A percentile compares a stretch with the other conserved stretches of the same genome.
These are phyloP conservation scores for Lagorchestes hirsutus DNA, from an alignment of 2,797 vertebrate species.

Conservation along the genomic window DNA sequence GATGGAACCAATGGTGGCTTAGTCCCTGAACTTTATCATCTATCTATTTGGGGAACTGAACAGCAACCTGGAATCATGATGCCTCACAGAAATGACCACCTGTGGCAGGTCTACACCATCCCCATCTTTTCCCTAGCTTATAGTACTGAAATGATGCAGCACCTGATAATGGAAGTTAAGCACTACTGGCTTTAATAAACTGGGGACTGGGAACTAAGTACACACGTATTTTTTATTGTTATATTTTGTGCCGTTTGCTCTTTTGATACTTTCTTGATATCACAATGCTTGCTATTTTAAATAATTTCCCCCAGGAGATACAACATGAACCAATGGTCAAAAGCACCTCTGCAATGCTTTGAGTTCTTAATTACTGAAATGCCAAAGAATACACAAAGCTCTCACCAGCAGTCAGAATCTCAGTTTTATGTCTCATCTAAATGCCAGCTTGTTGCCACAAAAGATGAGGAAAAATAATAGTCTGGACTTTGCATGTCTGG, in stretches of 20 bases:
- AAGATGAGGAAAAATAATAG: not conserved
- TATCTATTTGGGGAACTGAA: not conserved
- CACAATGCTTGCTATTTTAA: not conserved
- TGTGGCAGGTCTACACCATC: not conserved
- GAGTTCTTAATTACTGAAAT: conserved; percentile 18
- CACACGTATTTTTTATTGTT: not conserved
- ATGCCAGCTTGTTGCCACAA: conserved; percentile 7
- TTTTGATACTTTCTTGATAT: not conserved
- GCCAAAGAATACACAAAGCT: not conserved
- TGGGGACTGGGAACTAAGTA: not conserved
- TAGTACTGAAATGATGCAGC: not conserved
- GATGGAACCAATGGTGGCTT: not conserved
- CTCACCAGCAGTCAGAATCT: conserved; percentile 46
- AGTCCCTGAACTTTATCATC: not conserved
- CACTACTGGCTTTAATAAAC: not conserved
- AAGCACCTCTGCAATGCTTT: not conserved
- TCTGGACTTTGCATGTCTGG: not conserved
- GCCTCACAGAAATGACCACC: not conserved
- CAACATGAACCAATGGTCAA: not conserved
- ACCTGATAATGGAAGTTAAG: not conserved
- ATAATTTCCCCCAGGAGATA: conserved; percentile 5
- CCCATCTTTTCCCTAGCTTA: not conserved
- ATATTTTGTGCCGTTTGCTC: not conserved
- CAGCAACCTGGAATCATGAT: not conserved
- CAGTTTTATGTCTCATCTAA: conserved; percentile 31